Evolutionary conservation across 2,113 vertebrate species (phyloP).

Genomic region (Platichthys stellatus): DNA sequence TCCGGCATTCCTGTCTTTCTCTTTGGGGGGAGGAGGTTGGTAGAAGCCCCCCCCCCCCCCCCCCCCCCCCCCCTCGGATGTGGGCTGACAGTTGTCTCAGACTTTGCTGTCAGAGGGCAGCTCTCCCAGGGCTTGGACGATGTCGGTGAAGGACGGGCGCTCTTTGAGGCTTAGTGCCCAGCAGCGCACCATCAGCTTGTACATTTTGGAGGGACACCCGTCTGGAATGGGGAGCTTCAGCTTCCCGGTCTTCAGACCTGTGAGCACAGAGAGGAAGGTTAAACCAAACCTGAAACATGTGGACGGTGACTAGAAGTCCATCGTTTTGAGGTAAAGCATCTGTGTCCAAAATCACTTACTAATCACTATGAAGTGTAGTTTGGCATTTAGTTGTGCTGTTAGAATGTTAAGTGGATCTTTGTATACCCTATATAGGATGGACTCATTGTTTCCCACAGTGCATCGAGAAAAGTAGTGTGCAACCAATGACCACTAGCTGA

Average conservation of each 20-base stretch:
- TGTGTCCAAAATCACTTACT: too few species aligned
- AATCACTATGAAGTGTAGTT: background rate
- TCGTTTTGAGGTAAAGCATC: too few species aligned
- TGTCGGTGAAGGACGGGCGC: constrained; percentile 93
- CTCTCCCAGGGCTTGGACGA: constrained; percentile 87
- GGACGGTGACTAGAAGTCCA: too few species aligned
- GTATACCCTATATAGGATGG: too few species aligned
- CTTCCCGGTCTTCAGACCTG: constrained; percentile 90
- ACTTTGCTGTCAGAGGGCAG: constrained; percentile 91
- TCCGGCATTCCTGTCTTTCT: constrained; percentile 73
- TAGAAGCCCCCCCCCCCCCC: constrained; percentile 38
- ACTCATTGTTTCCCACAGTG: too few species aligned
- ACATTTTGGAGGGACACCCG: constrained; percentile 90
- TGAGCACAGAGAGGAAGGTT: background rate
- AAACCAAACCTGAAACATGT: background rate
- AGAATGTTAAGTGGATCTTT: too few species aligned
- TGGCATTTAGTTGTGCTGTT: background rate
- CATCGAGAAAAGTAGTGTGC: too few species aligned
- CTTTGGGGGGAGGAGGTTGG: constrained; percentile 9
- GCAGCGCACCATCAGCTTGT: constrained; percentile 94
- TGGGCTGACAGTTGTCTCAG: constrained; percentile 74
- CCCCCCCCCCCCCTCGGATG: constrained; percentile 26
- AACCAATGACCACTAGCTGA: too few species aligned
- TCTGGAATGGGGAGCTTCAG: constrained; percentile 87
- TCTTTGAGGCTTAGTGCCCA: constrained; percentile 94